Evolutionary conservation across 30 jellyfish, hydroid and myxozoan genomes (phyloP).

Genomic region (Aurelia sp.): DNA sequence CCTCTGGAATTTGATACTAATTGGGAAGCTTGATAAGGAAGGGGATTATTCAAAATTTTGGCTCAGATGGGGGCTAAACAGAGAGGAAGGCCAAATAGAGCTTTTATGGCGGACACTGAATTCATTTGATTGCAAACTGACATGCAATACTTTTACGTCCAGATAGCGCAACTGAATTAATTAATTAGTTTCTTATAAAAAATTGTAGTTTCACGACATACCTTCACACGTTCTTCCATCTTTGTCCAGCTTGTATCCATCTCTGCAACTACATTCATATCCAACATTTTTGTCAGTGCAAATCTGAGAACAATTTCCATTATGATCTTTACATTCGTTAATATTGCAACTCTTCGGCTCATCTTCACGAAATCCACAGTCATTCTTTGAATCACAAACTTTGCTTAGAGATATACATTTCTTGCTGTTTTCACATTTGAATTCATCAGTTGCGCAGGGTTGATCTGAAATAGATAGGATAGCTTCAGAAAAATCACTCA

Average conservation of each 20-base stretch:
- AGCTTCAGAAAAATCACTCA: too few relatives aligned
- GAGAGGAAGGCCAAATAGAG: too few relatives aligned
- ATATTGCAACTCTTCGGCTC: constrained; percentile 76
- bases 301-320: constrained; percentile 81
- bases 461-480: not conserved
- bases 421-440: constrained; percentile 64
- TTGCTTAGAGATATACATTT: constrained; percentile 63
- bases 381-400: constrained; percentile 70
- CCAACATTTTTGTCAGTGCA: constrained; percentile 76
- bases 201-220: not conserved
- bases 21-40: too few relatives aligned
- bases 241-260: constrained; percentile 63
- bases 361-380: constrained; percentile 71
- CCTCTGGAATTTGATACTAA: too few relatives aligned
- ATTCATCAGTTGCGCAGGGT: constrained; percentile 27
- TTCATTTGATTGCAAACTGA: too few relatives aligned
- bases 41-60: too few relatives aligned
- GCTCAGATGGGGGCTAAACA: too few relatives aligned
- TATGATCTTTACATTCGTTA: constrained; percentile 70
- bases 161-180: too few relatives aligned
- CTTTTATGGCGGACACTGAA: too few relatives aligned
- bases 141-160: too few relatives aligned
- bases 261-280: constrained; percentile 70
- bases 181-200: too few relatives aligned
- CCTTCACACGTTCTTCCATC: constrained; percentile 81